phyloP scores from a whole-genome alignment of 2,113 vertebrate genomes.

The Cryptomyrus ogoouensis region DNA sequence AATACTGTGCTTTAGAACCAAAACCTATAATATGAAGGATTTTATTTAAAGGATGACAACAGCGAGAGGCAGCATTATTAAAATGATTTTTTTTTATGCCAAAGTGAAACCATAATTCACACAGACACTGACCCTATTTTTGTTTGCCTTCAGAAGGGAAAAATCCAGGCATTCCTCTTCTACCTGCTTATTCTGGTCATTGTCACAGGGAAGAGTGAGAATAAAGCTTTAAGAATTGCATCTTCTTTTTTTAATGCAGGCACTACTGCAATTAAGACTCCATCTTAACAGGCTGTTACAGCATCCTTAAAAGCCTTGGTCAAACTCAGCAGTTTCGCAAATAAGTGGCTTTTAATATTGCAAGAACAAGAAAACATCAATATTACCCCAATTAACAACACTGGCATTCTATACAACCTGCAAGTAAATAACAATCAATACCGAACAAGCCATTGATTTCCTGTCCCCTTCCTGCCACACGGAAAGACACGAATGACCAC shows the following conservation, averaged over 20 bases:
- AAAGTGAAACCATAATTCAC: not conserved
- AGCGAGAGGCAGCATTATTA: not conserved
- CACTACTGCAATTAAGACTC: not conserved
- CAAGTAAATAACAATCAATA: conserved; percentile 2
- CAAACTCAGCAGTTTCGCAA: not conserved
- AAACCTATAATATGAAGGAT: not conserved
- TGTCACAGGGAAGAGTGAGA: not conserved
- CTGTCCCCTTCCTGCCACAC: not conserved
- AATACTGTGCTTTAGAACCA: not conserved
- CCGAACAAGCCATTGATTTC: not conserved
- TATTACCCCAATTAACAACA: not conserved
- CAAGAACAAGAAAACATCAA: not conserved
- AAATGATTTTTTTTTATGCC: not conserved
- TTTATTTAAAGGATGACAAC: not conserved
- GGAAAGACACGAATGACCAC: not conserved
- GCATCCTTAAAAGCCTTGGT: not conserved
- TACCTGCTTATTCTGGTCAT: not conserved
- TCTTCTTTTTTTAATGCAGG: not conserved
- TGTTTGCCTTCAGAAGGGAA: not conserved
- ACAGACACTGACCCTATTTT: not conserved
- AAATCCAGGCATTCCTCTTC: not conserved
- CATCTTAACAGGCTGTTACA: not conserved
- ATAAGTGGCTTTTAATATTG: not conserved
- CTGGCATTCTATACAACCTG: not conserved
- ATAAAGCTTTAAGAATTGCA: not conserved